A percentile compares a stretch with the other conserved stretches of the same genome.
phyloP scores from a whole-genome alignment of 2,888 invertebrate genomes.

The Petrolisthes manimaculis region DNA sequence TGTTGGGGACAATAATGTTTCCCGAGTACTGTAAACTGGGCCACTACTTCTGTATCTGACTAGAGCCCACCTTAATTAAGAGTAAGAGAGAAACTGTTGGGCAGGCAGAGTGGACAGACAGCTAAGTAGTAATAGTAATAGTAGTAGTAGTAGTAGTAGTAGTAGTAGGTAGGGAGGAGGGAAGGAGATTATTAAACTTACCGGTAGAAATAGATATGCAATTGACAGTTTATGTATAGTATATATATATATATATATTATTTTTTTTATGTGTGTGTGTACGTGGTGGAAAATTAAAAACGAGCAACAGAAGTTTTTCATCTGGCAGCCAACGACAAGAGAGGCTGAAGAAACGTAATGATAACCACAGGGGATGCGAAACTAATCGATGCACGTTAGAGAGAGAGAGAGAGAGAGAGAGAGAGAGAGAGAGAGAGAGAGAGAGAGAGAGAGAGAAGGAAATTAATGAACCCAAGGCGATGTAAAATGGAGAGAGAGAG shows the following conservation, averaged over 20 bases:
- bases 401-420: neutral
- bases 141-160: no score
- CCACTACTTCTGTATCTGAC: neutral
- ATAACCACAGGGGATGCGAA: no score
- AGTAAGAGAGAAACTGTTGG: slow-evolving; percentile 6
- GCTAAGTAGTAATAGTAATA: neutral
- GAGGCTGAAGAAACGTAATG: no score
- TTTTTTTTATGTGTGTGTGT: no score
- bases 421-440: slow-evolving; percentile 7
- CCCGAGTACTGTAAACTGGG: neutral
- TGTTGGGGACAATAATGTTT: neutral
- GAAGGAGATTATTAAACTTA: neutral
- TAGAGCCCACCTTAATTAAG: slow-evolving; percentile 26
- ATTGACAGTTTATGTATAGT: neutral
- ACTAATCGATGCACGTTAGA: no score
- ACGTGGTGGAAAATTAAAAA: no score
- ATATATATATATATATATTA: no score
- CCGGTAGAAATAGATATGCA: slow-evolving; percentile 13
- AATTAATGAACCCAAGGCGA: neutral
- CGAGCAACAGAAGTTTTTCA: no score
- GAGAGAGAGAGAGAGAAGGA: neutral
- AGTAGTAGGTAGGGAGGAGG: no score
- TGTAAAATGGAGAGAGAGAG: neutral
- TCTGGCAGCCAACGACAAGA: no score
- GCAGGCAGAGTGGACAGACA: neutral